Conservation (phyloP, 2,888 invertebrate species). For the Dascillus cervinus region DNA sequence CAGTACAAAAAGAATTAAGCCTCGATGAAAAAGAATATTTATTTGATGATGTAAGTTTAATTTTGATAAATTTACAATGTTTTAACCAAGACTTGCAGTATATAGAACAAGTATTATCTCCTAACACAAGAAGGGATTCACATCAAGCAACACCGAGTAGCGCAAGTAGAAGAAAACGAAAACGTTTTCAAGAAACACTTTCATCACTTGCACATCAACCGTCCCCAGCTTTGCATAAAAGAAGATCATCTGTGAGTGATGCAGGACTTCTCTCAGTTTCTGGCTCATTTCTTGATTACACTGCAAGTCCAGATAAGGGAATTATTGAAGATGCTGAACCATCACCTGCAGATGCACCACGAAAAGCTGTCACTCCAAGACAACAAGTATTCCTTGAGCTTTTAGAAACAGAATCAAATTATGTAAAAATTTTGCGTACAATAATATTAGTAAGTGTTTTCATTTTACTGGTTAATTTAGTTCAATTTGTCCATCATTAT, state of each 20-base stretch:
- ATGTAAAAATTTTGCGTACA: slow-evolving; percentile 89
- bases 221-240: slow-evolving; percentile 59
- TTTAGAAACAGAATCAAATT: slow-evolving; percentile 94
- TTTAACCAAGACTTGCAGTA: slow-evolving; percentile 32
- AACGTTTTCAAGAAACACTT: slow-evolving; percentile 60
- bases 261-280: slow-evolving; percentile 77
- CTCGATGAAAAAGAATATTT: slow-evolving; percentile 86
- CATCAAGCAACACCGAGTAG: slow-evolving; percentile 46
- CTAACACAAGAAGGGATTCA: slow-evolving; percentile 49
- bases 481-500: slow-evolving; percentile 15
- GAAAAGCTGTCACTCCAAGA: slow-evolving; percentile 65
- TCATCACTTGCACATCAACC: slow-evolving; percentile 50
- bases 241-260: slow-evolving; percentile 81
- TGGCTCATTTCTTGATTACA: slow-evolving; percentile 83
- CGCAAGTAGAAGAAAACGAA: slow-evolving; percentile 67
- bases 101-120: slow-evolving; percentile 45
- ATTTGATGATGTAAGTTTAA: slow-evolving; percentile 69
- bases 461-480: background rate
- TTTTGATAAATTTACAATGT: background rate
- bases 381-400: slow-evolving; percentile 86
- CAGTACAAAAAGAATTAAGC: slow-evolving; percentile 91
- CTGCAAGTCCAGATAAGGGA: slow-evolving; percentile 66
- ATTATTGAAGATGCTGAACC: slow-evolving; percentile 11
- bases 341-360: slow-evolving; percentile 47
- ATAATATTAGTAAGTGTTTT: slow-evolving; percentile 70